phyloP scores from a whole-genome alignment of 2,888 invertebrate genomes.

The Polymixis flavicincta region DNA sequence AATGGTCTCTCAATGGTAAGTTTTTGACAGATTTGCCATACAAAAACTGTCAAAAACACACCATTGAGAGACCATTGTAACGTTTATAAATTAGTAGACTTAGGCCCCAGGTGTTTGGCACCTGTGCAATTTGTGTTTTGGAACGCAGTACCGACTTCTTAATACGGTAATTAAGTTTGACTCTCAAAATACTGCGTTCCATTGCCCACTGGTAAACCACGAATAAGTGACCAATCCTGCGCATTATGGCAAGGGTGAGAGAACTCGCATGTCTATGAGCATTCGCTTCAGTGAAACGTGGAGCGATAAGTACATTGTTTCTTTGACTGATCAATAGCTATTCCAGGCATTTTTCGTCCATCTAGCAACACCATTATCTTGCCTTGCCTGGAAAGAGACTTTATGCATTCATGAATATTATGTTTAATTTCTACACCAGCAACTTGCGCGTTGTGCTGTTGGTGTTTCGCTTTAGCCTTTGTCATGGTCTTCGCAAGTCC shows the following conservation, averaged over 20 bases:
- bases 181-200: slow-evolving; percentile 4
- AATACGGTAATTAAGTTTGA: not conserved
- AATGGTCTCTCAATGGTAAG: too few relatives aligned
- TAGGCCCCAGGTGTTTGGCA: not conserved
- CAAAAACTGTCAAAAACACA: too few relatives aligned
- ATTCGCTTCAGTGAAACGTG: not conserved
- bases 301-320: not conserved
- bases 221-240: not conserved
- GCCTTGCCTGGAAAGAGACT: not conserved
- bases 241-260: not conserved
- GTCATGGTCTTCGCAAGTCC: not conserved
- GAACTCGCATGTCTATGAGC: not conserved
- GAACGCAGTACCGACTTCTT: not conserved
- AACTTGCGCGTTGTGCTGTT: not conserved
- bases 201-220: not conserved
- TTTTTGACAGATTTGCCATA: too few relatives aligned
- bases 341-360: not conserved
- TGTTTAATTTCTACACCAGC: not conserved
- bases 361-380: not conserved
- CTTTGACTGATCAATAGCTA: not conserved
- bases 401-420: not conserved
- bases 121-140: not conserved
- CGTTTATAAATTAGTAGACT: too few relatives aligned
- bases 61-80: too few relatives aligned
- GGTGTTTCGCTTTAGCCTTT: not conserved